Evolutionary conservation across 2,113 vertebrate genomes (phyloP), one percentile per base, ranked within the genome.

Genomic region (Xiphophorus maculatus): DNA sequence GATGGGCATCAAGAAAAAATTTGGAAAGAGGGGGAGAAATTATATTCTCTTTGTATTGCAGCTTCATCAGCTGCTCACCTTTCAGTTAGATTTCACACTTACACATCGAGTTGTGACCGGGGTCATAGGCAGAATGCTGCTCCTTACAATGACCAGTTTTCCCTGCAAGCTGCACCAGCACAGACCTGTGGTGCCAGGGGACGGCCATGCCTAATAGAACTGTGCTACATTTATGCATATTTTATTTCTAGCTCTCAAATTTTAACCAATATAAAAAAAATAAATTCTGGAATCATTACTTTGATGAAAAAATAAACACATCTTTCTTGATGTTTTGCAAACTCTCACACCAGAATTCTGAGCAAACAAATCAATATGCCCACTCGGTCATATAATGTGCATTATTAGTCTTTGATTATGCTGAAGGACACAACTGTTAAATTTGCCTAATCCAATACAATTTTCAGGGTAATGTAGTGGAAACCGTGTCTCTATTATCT

Each of bases 61-160:
- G 92, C 91, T 92, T 93, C 66, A 94, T 95, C 92, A 93, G 93
- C 92, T 95, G 92, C 93, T 94, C 84, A 93, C 91, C 92, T 92
- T 92, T 95, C 95, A 95, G 90, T 69, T 88, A 87, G 89, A 95
- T 95, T 95, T 95, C 95, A 95, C 94, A 94, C 93, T 93, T 64
- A 81, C 91, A 76, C 76, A 93, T 95, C 94, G 86, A 63, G 69
- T 76, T 81, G 89, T 51, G 79, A 90, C 79, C 86, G 66, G 93
- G 94, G 94, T 95, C 94, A 95, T 80, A 85, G 79, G 74, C 84
- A 74, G 90, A 85, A 88, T 64, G 93, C 83, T 89, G 44, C 90
- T 85, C 81, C 83, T 86, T 92, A 95, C 94, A 95, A 94, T 93
- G 91, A 91, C 86, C 82, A 82, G 78, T 94, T 92, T 84, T 93